Evolutionary conservation across 2,113 vertebrate species (phyloP).

Genomic region (Hippocampus zosterae): DNA sequence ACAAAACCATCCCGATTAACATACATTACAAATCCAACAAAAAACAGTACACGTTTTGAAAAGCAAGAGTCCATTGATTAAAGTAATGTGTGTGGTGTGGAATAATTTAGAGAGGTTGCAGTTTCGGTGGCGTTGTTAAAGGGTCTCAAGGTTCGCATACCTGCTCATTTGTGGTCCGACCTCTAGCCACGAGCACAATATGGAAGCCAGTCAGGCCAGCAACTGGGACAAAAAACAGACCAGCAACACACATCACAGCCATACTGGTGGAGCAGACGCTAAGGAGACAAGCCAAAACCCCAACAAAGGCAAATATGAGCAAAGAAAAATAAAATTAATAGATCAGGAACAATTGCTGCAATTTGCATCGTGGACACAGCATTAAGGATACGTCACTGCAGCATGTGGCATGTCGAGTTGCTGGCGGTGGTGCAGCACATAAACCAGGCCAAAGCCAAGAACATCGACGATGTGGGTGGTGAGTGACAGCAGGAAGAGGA

Average conservation of each 20-base stretch:
- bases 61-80: too few relatives aligned
- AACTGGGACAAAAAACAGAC: slow-evolving; percentile 93
- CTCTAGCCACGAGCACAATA: slow-evolving; percentile 90
- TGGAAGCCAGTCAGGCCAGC: slow-evolving; percentile 95
- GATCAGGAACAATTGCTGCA: background rate
- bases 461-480: slow-evolving; percentile 90
- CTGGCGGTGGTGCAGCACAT: slow-evolving; percentile 84
- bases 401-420: slow-evolving; percentile 82
- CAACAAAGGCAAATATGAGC: background rate
- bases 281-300: slow-evolving; percentile 33
- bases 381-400: slow-evolving; percentile 91
- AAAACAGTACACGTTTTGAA: too few relatives aligned
- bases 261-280: slow-evolving; percentile 71
- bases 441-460: slow-evolving; percentile 91
- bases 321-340: background rate
- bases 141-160: slow-evolving; percentile 50
- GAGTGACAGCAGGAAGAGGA: slow-evolving; percentile 92
- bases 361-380: background rate
- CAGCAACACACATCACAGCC: slow-evolving; percentile 95
- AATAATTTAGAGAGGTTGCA: too few relatives aligned
- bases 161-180: slow-evolving; percentile 95
- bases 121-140: background rate
- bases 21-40: too few relatives aligned
- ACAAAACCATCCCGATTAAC: too few relatives aligned
- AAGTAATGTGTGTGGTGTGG: too few relatives aligned